These are phyloP conservation scores for Lathamus discolor DNA, from an alignment of 2,113 vertebrate genomes.

Conservation along the genomic window DNA sequence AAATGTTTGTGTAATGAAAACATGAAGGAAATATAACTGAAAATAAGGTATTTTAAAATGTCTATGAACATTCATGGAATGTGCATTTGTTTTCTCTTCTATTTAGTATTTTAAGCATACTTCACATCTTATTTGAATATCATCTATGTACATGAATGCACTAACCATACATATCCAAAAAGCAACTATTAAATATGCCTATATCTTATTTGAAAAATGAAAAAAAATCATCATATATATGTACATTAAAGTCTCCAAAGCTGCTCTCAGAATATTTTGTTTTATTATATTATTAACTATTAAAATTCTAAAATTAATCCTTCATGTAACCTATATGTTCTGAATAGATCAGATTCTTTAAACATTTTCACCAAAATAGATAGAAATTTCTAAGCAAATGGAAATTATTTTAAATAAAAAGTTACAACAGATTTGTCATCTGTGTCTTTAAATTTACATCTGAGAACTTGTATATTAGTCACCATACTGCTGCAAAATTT, in stretches of 20 bases:
- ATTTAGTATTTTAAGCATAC: not conserved
- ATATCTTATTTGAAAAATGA: not conserved
- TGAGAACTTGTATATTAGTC: not conserved
- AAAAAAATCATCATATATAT: not conserved
- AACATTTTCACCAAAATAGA: not conserved
- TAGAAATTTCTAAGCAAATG: not conserved
- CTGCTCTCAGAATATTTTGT: not conserved
- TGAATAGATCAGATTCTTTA: not conserved
- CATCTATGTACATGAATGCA: not conserved
- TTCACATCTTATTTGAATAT: not conserved
- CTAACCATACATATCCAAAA: not conserved
- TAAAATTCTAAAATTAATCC: not conserved
- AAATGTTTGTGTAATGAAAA: not conserved
- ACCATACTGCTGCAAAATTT: not conserved
- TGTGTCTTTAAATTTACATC: not conserved
- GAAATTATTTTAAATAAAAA: not conserved
- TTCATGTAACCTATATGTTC: not conserved
- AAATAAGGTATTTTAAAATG: not conserved
- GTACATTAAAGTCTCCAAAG: not conserved
- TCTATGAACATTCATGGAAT: not conserved
- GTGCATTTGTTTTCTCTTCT: not conserved
- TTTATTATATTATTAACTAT: not conserved
- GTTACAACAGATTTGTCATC: not conserved
- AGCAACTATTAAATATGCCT: not conserved
- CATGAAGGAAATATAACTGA: not conserved